phyloP scores from a whole-genome alignment of 2,113 vertebrate species.

The Rhabdomys dilectus region DNA sequence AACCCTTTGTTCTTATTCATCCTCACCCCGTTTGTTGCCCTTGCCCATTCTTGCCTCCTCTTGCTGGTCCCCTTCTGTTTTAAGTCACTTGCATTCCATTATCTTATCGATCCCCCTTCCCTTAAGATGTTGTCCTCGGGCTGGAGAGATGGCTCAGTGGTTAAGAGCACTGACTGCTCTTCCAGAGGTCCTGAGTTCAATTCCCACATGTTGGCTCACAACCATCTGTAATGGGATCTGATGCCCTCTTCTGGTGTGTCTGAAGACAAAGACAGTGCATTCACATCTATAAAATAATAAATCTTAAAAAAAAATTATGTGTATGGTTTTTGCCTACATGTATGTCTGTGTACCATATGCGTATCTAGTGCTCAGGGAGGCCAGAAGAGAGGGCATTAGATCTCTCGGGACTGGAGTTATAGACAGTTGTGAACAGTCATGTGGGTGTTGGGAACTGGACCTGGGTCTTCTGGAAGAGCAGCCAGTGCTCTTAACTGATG shows the following conservation, averaged over 20 bases:
- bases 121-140: background rate
- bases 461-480: background rate
- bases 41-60: background rate
- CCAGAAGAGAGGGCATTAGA: background rate
- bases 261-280: too few relatives aligned
- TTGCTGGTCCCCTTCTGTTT: background rate
- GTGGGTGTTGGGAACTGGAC: background rate
- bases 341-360: background rate
- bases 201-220: too few relatives aligned
- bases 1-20: too few relatives aligned
- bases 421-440: background rate
- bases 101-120: background rate
- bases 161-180: too few relatives aligned
- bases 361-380: background rate
- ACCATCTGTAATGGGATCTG: too few relatives aligned
- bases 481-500: background rate
- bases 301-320: background rate
- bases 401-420: background rate
- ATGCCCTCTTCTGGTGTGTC: too few relatives aligned
- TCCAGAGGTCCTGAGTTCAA: too few relatives aligned
- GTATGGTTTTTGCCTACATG: background rate
- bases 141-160: too few relatives aligned
- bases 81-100: background rate
- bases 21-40: background rate
- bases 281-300: too few relatives aligned